Evolutionary conservation across 2,888 invertebrate species (phyloP).

Genomic region (Sarcophaga caerulescens): DNA sequence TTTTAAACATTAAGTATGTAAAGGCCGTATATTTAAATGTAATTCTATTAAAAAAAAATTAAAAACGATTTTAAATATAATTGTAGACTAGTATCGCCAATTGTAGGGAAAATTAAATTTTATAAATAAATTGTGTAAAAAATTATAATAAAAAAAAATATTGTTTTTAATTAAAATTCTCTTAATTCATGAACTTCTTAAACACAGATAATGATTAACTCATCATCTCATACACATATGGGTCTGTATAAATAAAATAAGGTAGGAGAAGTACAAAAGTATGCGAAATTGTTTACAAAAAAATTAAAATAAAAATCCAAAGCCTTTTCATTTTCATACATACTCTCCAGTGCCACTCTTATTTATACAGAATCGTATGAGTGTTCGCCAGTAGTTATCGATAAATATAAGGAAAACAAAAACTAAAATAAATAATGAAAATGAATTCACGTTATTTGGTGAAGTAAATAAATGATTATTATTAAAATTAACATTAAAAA

Average conservation of each 20-base stretch:
- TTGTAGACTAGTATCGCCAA: too few relatives aligned
- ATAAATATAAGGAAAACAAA: not conserved
- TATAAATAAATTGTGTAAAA: not conserved
- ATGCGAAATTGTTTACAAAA: too few relatives aligned
- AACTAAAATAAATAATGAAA: not conserved
- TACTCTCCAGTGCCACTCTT: not conserved
- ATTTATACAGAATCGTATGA: not conserved
- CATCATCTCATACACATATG: too few relatives aligned
- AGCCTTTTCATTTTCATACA: not conserved
- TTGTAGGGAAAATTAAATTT: not conserved
- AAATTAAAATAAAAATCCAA: too few relatives aligned
- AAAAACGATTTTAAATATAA: not conserved
- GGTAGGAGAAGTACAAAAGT: too few relatives aligned
- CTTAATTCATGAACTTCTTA: not conserved
- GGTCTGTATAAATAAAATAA: too few relatives aligned
- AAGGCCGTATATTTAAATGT: too few relatives aligned
- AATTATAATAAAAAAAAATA: not conserved
- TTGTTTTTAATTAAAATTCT: not conserved
- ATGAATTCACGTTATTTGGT: slow-evolving; percentile 40
- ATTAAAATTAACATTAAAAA: not conserved
- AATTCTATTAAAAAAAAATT: not conserved
- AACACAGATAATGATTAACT: not conserved
- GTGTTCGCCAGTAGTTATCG: not conserved
- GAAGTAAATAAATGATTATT: slow-evolving; percentile 51
- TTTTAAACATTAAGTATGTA: too few relatives aligned